Evolutionary conservation across 2,797 vertebrate genomes (phyloP), one percentile per base, ranked within the genome.

Genomic region (Botia kubotai): DNA sequence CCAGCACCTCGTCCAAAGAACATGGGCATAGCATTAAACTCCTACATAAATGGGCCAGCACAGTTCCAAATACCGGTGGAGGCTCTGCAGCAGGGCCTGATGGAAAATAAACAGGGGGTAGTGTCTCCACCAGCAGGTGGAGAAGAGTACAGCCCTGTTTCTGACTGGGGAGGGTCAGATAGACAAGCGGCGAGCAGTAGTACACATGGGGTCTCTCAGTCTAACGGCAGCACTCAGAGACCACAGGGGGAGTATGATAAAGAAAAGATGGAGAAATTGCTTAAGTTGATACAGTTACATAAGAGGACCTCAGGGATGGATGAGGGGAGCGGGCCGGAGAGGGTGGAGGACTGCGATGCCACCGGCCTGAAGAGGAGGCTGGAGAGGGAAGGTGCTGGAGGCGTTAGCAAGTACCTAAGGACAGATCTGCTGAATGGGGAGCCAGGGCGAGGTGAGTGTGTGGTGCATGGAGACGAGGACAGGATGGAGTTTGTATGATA

Each of bases 201-300:
- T 36, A 89, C 84, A 75, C 65, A 81, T 0, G 91, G 84, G 8
- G 4, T 76, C 67, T 78, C 91, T 12, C 95, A 94, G 86, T 93
- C 94, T 75, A 95, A 94, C n/a, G 92, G 87, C 13, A 88, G 90
- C 3, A 72, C 88, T 7, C 91, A 88, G 78, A 93, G 78, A 80
- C 23, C 87, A 48, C 93, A 94, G 91, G 92, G 91, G 17, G 96
- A 97, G 84, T 95, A 97, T 72, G 96, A 98, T 85, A 93, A 93
- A 19, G 96, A 97, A 67, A 96, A 92, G 89, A 91, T 99, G 91
- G 95, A 95, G 87, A 92, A 96, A 74, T 89, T 99, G 82, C 95
- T 99, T 57, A 94, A 96, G 85, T 92, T 99, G 84, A 98, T 99
- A 89, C 96, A 99, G 70, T 94, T 94, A 46, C 97, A 93, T 78